A percentile compares a stretch with the other conserved stretches of the same genome.
Evolutionary conservation across 2,888 invertebrate genomes (phyloP).

Genomic region (Pandemis cinnamomeana): DNA sequence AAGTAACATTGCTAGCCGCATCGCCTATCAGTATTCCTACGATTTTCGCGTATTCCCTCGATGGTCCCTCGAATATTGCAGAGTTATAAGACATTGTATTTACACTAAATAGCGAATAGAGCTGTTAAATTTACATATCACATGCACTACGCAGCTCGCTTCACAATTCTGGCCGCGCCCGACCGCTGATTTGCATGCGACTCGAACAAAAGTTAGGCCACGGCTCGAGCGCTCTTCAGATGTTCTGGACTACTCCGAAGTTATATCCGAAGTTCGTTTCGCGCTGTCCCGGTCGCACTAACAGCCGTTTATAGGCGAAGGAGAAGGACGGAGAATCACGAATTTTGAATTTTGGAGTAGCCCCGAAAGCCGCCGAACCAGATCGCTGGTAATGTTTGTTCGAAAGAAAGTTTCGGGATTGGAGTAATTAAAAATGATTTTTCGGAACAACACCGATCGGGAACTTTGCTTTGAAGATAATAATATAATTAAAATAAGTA

Average conservation of each 20-base stretch:
- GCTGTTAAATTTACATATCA: too few species aligned
- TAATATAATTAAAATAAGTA: not conserved
- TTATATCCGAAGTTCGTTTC: too few species aligned
- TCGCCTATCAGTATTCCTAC: too few species aligned
- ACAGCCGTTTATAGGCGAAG: too few species aligned
- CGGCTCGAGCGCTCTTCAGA: slow-evolving; percentile 4
- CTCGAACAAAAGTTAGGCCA: slow-evolving; percentile 21
- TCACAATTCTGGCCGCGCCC: not conserved
- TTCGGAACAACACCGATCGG: slow-evolving; percentile 29
- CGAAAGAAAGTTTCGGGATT: slow-evolving; percentile 28
- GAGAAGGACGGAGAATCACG: too few species aligned
- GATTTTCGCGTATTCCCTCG: too few species aligned
- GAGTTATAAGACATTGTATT: too few species aligned
- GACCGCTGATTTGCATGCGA: slow-evolving; percentile 31
- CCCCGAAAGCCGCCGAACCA: not conserved
- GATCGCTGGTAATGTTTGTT: slow-evolving; percentile 30
- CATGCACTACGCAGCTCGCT: not conserved
- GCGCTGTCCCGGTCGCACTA: too few species aligned
- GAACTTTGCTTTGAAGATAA: slow-evolving; percentile 12
- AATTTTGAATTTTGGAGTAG: too few species aligned
- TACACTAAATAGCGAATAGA: too few species aligned
- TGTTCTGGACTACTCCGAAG: not conserved
- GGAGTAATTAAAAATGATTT: slow-evolving; percentile 34
- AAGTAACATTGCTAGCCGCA: too few species aligned
- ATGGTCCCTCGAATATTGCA: too few species aligned